A percentile compares a stretch with the other conserved stretches of the same genome.
Conservation (phyloP, 2,888 invertebrate species). For the Hedya salicella region DNA sequence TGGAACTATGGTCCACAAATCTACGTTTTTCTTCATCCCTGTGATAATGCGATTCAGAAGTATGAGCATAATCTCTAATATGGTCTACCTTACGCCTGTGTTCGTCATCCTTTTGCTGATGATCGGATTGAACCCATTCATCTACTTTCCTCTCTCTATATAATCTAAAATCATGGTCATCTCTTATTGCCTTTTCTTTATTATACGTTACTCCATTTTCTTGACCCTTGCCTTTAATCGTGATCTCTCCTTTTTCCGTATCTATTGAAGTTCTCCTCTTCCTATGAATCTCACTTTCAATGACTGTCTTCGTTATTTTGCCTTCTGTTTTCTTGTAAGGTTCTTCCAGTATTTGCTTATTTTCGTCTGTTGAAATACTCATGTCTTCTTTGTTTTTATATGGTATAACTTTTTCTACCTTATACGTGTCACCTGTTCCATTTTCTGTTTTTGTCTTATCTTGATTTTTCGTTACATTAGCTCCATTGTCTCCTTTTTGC, state of each 20-base stretch:
- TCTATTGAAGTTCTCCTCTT: neutral
- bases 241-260: neutral
- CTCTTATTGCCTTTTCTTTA: slow-evolving; percentile 10
- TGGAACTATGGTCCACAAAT: slow-evolving; percentile 63
- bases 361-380: neutral
- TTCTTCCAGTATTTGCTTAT: slow-evolving; percentile 22
- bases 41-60: slow-evolving; percentile 57
- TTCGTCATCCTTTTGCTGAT: slow-evolving; percentile 2
- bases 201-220: slow-evolving; percentile 16
- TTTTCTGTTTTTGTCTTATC: slow-evolving; percentile 35
- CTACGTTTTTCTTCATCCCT: slow-evolving; percentile 54
- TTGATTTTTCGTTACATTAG: slow-evolving; percentile 43
- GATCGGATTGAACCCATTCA: slow-evolving; percentile 22
- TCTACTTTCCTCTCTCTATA: slow-evolving; percentile 24
- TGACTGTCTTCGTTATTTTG: neutral
- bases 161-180: slow-evolving; percentile 2
- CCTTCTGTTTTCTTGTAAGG: slow-evolving; percentile 38
- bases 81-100: slow-evolving; percentile 57
- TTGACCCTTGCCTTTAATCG: slow-evolving; percentile 4
- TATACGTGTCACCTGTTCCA: slow-evolving; percentile 6
- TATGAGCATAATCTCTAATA: slow-evolving; percentile 64
- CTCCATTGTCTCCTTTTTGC: slow-evolving; percentile 43
- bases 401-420: neutral
- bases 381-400: slow-evolving; percentile 41
- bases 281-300: neutral